These are phyloP conservation scores for Keiferia lycopersicella DNA, from an alignment of 2,888 invertebrate genomes.

Conservation along the genomic window DNA sequence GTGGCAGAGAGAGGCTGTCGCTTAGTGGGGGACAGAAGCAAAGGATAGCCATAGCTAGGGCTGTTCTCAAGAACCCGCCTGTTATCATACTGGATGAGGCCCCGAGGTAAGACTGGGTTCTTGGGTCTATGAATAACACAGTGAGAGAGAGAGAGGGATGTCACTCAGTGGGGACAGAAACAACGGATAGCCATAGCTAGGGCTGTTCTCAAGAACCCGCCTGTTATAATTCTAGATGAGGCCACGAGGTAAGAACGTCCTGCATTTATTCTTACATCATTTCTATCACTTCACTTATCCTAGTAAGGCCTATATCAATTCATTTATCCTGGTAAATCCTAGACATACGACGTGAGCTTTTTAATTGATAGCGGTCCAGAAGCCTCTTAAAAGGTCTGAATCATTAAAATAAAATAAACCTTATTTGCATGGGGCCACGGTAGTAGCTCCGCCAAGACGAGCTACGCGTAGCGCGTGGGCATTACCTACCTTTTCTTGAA, in stretches of 20 bases:
- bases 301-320: too few species aligned
- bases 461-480: too few species aligned
- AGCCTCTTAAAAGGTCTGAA: too few species aligned
- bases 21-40: slow-evolving; percentile 98
- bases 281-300: too few species aligned
- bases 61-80: slow-evolving; percentile 94
- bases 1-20: slow-evolving; percentile 96
- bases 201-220: slow-evolving; percentile 94
- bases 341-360: too few species aligned
- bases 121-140: slow-evolving; percentile 83
- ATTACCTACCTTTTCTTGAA: too few species aligned
- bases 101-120: slow-evolving; percentile 85
- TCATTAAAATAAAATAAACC: too few species aligned
- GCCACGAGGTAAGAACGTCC: slow-evolving; percentile 91
- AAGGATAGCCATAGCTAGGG: slow-evolving; percentile 96
- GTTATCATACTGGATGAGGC: slow-evolving; percentile 96
- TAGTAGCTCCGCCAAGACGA: too few species aligned
- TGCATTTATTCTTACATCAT: too few species aligned
- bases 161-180: slow-evolving; percentile 97
- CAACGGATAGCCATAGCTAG: slow-evolving; percentile 97
- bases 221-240: slow-evolving; percentile 94
- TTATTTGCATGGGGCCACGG: too few species aligned
- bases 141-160: slow-evolving; percentile 90
- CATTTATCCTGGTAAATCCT: too few species aligned
- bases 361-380: too few species aligned